Conservation (phyloP, 2,888 invertebrate species). For the Cyaniris semiargus region DNA sequence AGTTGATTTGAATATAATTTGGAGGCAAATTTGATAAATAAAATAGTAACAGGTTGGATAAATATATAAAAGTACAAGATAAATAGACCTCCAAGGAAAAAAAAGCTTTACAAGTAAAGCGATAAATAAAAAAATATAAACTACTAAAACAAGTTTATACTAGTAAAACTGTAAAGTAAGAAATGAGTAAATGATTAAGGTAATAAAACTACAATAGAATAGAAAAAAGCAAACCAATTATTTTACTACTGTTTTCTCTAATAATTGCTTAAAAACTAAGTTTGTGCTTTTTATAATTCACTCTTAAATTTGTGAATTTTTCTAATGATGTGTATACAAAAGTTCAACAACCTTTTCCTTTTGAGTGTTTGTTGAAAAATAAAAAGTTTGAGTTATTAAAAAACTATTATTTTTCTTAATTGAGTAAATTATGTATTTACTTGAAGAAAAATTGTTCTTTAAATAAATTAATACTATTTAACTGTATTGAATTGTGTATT, state of each 20-base stretch:
- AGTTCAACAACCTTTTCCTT: background rate
- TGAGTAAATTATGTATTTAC: background rate
- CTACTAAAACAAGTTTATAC: background rate
- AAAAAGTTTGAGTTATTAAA: background rate
- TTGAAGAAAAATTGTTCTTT: background rate
- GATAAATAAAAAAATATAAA: background rate
- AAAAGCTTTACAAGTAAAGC: background rate
- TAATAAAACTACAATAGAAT: background rate
- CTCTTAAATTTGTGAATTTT: background rate
- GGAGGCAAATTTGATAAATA: background rate
- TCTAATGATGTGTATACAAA: background rate
- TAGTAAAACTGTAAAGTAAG: background rate
- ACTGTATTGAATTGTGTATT: background rate
- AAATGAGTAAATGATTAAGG: background rate
- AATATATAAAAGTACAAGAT: background rate
- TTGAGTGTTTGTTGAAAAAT: background rate
- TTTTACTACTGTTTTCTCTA: background rate
- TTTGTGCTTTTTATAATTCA: constrained; percentile 6
- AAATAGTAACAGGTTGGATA: background rate
- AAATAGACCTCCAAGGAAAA: background rate
- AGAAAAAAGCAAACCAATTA: background rate
- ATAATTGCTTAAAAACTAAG: background rate
- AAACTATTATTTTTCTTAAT: background rate
- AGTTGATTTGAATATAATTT: background rate
- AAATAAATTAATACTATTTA: too few relatives aligned